These are phyloP conservation scores for Psilopsiagon aymara DNA, from an alignment of 2,113 vertebrate species.

Conservation along the genomic window DNA sequence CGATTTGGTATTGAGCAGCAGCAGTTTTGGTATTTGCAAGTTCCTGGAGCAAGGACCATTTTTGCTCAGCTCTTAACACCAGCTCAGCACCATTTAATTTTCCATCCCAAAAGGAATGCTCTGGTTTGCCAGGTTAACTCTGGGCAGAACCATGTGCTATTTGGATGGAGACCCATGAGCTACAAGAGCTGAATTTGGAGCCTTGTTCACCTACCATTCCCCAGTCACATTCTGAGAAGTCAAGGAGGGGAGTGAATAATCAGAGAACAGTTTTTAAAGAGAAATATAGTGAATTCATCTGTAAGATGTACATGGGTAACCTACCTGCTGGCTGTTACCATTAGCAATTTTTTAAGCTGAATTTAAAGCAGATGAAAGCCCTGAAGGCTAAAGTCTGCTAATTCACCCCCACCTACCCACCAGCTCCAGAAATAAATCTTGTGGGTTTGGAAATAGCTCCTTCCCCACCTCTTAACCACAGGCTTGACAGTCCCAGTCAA, in stretches of 20 bases:
- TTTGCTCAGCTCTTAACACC: background rate
- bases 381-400: constrained; percentile 38
- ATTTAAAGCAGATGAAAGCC: constrained; percentile 53
- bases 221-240: background rate
- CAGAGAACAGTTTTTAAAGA: background rate
- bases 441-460: constrained; percentile 45
- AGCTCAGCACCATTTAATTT: background rate
- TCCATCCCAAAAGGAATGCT: background rate
- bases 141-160: background rate
- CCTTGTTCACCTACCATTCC: background rate
- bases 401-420: constrained; percentile 9
- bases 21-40: background rate
- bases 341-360: background rate
- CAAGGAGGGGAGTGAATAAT: accelerated
- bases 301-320: background rate
- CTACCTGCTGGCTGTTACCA: background rate
- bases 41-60: background rate
- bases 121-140: background rate
- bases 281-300: background rate
- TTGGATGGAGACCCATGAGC: background rate
- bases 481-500: constrained; percentile 12
- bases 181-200: background rate
- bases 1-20: no score
- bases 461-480: constrained; percentile 50
- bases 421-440: constrained; percentile 62